phyloP scores from a whole-genome alignment of 2,888 invertebrate species.

The Brachyopa scutellaris region DNA sequence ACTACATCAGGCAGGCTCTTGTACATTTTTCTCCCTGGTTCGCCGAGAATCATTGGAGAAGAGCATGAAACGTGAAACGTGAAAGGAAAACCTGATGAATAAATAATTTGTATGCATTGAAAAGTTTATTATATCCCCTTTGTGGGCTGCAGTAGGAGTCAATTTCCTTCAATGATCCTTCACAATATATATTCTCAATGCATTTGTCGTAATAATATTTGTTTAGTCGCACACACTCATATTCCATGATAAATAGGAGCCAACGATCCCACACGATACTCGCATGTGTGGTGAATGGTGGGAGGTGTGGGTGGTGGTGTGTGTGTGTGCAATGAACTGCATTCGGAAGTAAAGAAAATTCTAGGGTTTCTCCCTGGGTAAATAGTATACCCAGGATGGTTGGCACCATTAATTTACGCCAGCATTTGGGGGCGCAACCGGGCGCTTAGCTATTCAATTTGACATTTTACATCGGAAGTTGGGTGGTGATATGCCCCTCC shows the following conservation, averaged over 20 bases:
- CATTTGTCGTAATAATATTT: conserved; percentile 73
- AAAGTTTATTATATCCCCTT: conserved; percentile 62
- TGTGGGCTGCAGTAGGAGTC: conserved; percentile 57
- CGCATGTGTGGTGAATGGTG: conserved; percentile 16
- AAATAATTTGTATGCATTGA: conserved; percentile 73
- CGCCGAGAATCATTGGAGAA: conserved; percentile 26
- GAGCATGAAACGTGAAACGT: conserved; percentile 64
- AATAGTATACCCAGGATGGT: conserved; percentile 60
- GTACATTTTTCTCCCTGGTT: conserved; percentile 26
- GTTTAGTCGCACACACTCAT: conserved; percentile 58
- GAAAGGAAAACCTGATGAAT: conserved; percentile 73
- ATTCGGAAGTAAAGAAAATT: conserved; percentile 65
- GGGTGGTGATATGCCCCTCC: not conserved
- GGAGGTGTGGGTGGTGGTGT: not conserved
- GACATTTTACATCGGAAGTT: conserved; percentile 64
- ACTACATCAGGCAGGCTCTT: not conserved
- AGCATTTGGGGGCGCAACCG: not conserved
- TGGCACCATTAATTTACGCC: conserved; percentile 62
- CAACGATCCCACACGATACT: not conserved
- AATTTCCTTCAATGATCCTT: conserved; percentile 72
- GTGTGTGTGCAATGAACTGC: conserved; percentile 69
- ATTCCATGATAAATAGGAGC: no score
- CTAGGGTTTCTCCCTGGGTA: conserved; percentile 56
- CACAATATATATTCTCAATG: conserved; percentile 64
- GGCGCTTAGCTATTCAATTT: conserved; percentile 51